These are phyloP conservation scores for Huso huso DNA, from an alignment of 2,797 vertebrate genomes.

Conservation along the genomic window DNA sequence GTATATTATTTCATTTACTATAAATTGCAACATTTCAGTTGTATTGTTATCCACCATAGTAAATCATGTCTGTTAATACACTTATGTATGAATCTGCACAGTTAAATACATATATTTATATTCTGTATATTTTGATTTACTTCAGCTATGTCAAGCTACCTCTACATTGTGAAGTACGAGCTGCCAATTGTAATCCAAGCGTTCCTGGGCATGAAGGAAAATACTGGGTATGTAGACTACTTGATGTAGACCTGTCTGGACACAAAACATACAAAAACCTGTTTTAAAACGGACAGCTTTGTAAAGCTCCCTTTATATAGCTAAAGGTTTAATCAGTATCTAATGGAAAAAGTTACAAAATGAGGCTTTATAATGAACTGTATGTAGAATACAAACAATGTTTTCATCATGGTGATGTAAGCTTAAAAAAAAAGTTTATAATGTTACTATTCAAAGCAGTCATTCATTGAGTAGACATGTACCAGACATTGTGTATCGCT, in stretches of 20 bases:
- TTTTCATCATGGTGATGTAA: too few species aligned
- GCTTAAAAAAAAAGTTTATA: too few species aligned
- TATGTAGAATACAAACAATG: too few species aligned
- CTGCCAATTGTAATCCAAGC: conserved; percentile 88
- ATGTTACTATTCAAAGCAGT: too few species aligned
- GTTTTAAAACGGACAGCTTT: too few species aligned
- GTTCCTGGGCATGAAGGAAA: conserved; percentile 63
- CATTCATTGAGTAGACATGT: too few species aligned
- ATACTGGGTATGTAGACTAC: conserved; percentile 61
- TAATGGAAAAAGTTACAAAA: neutral
- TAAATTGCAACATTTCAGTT: conserved; percentile 9
- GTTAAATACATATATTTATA: conserved; percentile 41
- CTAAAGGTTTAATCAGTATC: neutral
- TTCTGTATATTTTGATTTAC: conserved; percentile 46
- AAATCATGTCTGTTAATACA: conserved; percentile 32
- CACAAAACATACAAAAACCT: too few species aligned
- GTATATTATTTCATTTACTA: neutral
- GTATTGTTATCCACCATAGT: conserved; percentile 6
- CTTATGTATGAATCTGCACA: conserved; percentile 32
- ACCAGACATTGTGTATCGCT: too few species aligned
- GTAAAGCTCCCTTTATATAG: too few species aligned
- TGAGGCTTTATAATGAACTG: too few species aligned
- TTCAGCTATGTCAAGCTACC: conserved; percentile 98
- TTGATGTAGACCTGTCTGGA: too few species aligned
- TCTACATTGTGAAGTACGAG: conserved; percentile 98